phyloP scores from a whole-genome alignment of 1,140 invertebrate genomes.

The Hyposmocoma kahamanoa region DNA sequence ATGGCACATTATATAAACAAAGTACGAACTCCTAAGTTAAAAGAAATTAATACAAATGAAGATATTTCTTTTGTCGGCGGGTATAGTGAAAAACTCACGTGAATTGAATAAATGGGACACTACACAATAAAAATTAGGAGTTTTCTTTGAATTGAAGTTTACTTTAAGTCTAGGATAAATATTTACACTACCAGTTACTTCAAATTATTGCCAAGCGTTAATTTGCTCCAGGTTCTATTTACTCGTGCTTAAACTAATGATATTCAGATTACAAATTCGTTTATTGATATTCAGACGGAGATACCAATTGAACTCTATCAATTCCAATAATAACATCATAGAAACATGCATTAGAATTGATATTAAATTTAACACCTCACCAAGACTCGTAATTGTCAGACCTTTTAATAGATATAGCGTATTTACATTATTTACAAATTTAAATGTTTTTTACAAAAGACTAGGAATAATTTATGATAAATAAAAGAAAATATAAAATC shows the following conservation, averaged over 20 bases:
- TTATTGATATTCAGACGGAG: constrained; percentile 63
- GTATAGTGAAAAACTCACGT: too few species aligned
- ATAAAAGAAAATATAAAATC: constrained; percentile 21
- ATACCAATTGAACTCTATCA: constrained; percentile 57
- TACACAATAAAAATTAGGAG: too few species aligned
- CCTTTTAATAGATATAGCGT: constrained; percentile 24
- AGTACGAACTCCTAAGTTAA: too few species aligned
- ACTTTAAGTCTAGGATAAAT: constrained; percentile 14
- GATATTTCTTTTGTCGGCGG: too few species aligned
- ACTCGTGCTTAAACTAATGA: constrained; percentile 56
- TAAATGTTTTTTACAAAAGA: constrained; percentile 42
- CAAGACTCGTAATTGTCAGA: constrained; percentile 27
- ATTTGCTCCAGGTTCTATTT: constrained; percentile 42
- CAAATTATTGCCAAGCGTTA: constrained; percentile 70
- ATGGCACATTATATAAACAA: constrained; percentile 57
- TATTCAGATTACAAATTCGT: constrained; percentile 67
- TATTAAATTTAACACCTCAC: constrained; percentile 19
- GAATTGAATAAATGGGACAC: too few species aligned
- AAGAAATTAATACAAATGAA: too few species aligned
- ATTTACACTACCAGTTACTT: constrained; percentile 46
- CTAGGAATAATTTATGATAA: constrained; percentile 43
- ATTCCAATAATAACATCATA: constrained; percentile 56
- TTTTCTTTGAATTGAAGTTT: too few species aligned
- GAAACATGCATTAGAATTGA: constrained; percentile 42
- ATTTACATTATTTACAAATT: constrained; percentile 51